A percentile compares a stretch with the other conserved stretches of the same genome.
Evolutionary conservation across 2,888 invertebrate genomes (phyloP).

Genomic region (Diaphora mendica): DNA sequence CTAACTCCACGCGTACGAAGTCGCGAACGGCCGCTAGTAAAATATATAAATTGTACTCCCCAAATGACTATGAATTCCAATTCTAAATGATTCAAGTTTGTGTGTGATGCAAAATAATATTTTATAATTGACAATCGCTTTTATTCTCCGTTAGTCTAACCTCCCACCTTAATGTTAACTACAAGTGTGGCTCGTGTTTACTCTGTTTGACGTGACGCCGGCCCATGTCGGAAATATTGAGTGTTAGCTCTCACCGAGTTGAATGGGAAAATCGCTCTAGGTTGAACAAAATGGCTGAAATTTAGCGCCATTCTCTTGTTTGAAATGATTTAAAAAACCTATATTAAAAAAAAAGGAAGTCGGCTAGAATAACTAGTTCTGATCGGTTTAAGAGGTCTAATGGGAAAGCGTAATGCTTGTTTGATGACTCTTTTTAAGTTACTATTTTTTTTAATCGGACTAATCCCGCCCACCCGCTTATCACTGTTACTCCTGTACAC

Average conservation of each 20-base stretch:
- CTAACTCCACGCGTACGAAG: no score
- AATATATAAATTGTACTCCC: no score
- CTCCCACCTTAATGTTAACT: constrained; percentile 35
- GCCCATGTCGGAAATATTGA: constrained; percentile 60
- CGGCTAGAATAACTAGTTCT: no score
- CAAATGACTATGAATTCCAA: no score
- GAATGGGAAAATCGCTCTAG: constrained; percentile 34
- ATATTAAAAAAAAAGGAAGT: no score
- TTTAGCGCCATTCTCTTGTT: neutral
- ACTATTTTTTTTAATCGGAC: no score
- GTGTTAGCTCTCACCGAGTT: constrained; percentile 31
- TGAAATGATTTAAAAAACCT: no score
- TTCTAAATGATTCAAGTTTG: neutral
- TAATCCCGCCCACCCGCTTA: no score
- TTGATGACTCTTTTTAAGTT: no score
- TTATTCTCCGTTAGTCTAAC: constrained; percentile 9
- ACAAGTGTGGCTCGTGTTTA: constrained; percentile 45
- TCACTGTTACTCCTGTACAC: no score
- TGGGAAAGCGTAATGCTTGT: no score
- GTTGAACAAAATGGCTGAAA: constrained; percentile 9
- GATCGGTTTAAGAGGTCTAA: neutral
- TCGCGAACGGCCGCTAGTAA: no score
- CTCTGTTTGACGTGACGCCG: constrained; percentile 47
- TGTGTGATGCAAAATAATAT: neutral
- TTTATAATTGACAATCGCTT: neutral